Evolutionary conservation across 2,797 vertebrate species (phyloP).

Genomic region (Meda fulgida): DNA sequence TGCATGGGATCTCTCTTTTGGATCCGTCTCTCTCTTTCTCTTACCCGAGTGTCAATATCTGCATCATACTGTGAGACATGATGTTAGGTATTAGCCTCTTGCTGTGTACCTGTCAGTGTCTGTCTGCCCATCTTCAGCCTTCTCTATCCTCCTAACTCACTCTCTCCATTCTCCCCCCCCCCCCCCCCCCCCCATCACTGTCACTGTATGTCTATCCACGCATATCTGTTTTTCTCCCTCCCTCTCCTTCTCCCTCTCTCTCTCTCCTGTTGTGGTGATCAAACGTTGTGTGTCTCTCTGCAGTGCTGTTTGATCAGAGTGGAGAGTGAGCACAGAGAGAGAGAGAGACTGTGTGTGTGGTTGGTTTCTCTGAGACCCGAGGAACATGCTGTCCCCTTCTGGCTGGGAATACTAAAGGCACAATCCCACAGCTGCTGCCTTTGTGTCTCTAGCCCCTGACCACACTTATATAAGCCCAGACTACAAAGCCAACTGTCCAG

Average conservation of each 20-base stretch:
- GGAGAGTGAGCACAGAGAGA: slow-evolving; percentile 27
- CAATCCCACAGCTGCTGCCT: slow-evolving; percentile 52
- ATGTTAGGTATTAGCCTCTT: slow-evolving; percentile 47
- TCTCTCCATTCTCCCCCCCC: slow-evolving; percentile 25
- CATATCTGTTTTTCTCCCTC: slow-evolving; percentile 12
- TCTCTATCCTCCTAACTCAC: slow-evolving; percentile 10
- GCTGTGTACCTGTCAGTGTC: slow-evolving; percentile 42
- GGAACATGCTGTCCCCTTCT: slow-evolving; percentile 64
- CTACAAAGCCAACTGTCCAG: slow-evolving; percentile 57
- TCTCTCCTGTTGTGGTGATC: slow-evolving; percentile 61
- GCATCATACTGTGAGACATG: slow-evolving; percentile 49
- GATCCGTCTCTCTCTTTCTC: slow-evolving; percentile 30
- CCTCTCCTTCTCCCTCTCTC: slow-evolving; percentile 11
- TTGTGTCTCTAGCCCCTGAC: slow-evolving; percentile 58
- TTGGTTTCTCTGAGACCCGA: slow-evolving; percentile 43
- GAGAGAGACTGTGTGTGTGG: slow-evolving; percentile 29
- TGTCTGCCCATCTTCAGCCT: slow-evolving; percentile 37
- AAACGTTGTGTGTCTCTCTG: slow-evolving; percentile 63
- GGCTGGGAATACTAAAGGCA: slow-evolving; percentile 63
- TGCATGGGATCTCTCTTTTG: slow-evolving; percentile 8
- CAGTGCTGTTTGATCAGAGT: slow-evolving; percentile 62
- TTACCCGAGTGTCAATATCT: slow-evolving; percentile 44
- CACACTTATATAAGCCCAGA: slow-evolving; percentile 67
- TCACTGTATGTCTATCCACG: slow-evolving; percentile 4
- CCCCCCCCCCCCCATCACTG: slow-evolving; percentile 12